These are phyloP conservation scores for Brachionus plicatilis DNA, from an alignment of 1,140 invertebrate species.

Conservation along the genomic window DNA sequence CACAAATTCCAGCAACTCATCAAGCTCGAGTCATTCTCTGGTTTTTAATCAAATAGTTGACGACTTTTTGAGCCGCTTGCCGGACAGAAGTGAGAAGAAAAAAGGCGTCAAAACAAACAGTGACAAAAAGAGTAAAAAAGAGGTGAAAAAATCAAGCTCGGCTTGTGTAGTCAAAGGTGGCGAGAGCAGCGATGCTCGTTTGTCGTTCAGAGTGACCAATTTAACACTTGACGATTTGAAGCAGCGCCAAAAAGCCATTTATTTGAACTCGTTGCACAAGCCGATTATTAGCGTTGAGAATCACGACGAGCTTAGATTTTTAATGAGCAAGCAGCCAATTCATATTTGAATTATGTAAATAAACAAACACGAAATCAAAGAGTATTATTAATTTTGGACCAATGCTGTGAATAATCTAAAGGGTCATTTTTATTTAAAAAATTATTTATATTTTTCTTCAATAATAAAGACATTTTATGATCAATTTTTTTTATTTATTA, in stretches of 20 bases:
- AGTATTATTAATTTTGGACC: neutral
- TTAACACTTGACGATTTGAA: slow-evolving; percentile 16
- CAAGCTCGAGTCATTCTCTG: neutral
- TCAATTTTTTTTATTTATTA: no score
- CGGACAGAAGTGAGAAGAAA: neutral
- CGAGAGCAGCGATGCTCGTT: neutral
- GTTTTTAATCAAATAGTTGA: slow-evolving; percentile 21
- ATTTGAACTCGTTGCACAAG: neutral
- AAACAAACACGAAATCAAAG: neutral
- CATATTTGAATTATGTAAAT: neutral
- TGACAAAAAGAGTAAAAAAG: neutral
- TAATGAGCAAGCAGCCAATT: neutral
- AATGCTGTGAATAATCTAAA: neutral
- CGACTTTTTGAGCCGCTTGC: neutral
- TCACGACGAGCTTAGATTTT: neutral
- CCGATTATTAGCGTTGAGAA: neutral
- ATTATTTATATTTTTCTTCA: neutral
- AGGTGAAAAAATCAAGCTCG: neutral
- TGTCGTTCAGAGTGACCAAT: slow-evolving; percentile 9
- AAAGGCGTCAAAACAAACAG: neutral
- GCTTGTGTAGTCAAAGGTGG: neutral
- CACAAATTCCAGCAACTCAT: neutral
- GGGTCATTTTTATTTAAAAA: neutral
- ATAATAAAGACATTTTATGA: neutral
- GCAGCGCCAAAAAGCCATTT: neutral